These are phyloP conservation scores for Drosophila rellima DNA, from an alignment of 2,888 invertebrate species.

Conservation along the genomic window DNA sequence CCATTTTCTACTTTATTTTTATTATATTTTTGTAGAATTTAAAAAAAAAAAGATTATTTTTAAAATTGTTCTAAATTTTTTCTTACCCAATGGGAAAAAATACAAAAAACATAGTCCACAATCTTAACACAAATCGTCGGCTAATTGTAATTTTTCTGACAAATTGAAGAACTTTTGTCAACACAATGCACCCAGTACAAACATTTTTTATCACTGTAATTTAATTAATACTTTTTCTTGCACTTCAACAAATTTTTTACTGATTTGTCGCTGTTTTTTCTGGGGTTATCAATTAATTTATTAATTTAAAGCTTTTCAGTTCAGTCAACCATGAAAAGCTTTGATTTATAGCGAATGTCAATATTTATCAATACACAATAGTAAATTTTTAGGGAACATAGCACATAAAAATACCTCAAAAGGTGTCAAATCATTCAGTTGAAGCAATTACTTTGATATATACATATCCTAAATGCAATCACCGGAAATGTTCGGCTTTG, in stretches of 20 bases:
- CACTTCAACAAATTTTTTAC: neutral
- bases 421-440: slow-evolving; percentile 4
- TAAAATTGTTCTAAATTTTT: no score
- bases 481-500: slow-evolving; percentile 39
- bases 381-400: neutral
- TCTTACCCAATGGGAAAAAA: no score
- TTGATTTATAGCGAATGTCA: neutral
- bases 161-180: no score
- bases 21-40: neutral
- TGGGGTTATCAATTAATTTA: neutral
- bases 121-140: neutral
- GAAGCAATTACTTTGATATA: slow-evolving; percentile 21
- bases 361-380: neutral
- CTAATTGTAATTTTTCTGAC: no score
- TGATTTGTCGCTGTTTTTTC: neutral
- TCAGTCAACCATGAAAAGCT: neutral
- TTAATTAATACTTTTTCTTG: neutral
- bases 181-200: no score
- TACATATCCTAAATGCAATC: neutral
- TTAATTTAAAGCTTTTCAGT: neutral
- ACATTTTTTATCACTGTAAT: neutral
- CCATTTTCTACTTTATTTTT: neutral
- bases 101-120: neutral
- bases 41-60: no score
- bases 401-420: neutral